phyloP scores from a whole-genome alignment of 2,888 invertebrate genomes.

The Oegoconia quadripuncta region DNA sequence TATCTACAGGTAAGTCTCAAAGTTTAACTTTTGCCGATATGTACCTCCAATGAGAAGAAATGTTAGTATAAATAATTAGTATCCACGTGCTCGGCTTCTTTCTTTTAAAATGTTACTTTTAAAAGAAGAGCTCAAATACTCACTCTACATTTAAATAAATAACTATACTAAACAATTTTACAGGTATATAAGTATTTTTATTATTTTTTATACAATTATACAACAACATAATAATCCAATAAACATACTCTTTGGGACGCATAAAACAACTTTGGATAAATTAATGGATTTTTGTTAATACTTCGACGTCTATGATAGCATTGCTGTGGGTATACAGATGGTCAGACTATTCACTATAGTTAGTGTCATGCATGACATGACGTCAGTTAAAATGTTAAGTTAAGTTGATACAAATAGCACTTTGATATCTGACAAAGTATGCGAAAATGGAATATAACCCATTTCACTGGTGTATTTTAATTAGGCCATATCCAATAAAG shows the following conservation, averaged over 20 bases:
- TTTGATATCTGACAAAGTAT: constrained; percentile 3
- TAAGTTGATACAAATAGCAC: constrained; percentile 5
- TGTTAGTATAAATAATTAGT: constrained; percentile 59
- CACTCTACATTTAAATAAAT: constrained; percentile 67
- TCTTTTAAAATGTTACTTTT: constrained; percentile 70
- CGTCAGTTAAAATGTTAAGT: constrained; percentile 12
- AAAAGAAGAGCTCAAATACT: constrained; percentile 64
- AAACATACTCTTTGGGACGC: constrained; percentile 75
- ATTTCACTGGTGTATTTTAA: background rate
- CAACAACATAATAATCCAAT: constrained; percentile 65
- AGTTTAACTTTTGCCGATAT: constrained; percentile 69
- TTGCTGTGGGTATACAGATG: constrained; percentile 9
- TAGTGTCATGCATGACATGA: constrained; percentile 10
- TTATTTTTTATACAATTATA: constrained; percentile 75
- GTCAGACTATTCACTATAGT: constrained; percentile 12
- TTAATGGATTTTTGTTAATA: constrained; percentile 28
- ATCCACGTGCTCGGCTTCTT: constrained; percentile 49
- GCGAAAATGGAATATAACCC: background rate
- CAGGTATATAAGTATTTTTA: constrained; percentile 72
- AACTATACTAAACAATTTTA: constrained; percentile 73
- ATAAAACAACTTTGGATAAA: constrained; percentile 71
- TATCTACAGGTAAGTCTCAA: constrained; percentile 46
- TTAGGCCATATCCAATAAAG: background rate
- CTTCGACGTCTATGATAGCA: background rate
- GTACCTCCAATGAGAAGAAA: constrained; percentile 29